Evolutionary conservation across 2,888 invertebrate genomes (phyloP), one percentile per base, ranked within the genome.

Genomic region (Trichopria drosophilae): DNA sequence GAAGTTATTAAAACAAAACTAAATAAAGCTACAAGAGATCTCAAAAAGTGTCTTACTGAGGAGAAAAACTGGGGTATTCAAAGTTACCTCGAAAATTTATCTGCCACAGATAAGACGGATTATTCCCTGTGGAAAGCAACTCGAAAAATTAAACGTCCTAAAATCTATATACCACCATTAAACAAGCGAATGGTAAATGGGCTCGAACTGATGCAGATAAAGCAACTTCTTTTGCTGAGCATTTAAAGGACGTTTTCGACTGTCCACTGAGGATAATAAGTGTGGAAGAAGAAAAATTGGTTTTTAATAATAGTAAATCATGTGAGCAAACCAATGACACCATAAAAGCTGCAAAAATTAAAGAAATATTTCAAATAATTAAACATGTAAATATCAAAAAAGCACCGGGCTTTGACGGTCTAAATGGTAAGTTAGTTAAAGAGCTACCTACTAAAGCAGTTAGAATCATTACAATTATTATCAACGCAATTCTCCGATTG

Each of bases 221-320:
- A 36, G 36, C 10, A 5, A 12, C 15, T 4, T 18, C 41, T 15
- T 9, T 24, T 15, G 24, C 19, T 12, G n/a, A 13, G 5, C 20
- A 36, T 15, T 19, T 36, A 10, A 12, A 10, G 6, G 5, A 18
- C n/a, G 36, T 36, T n/a, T 36, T 36, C 12, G 3, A 18, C 10
- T n/a, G n/a, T n/a, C 36, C 36, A 19, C 3, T 22, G 10, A 23
- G 22, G 20, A 36, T n/a, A n/a, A n/a, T n/a, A n/a, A n/a, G n/a
- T n/a, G n/a, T n/a, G n/a, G n/a, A n/a, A n/a, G 16, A 16, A 34
- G 34, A 34, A 34, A 34, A 34, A 13, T 19, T 34, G 7, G n/a
- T n/a, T n/a, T n/a, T n/a, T n/a, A n/a, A n/a, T n/a, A n/a, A n/a
- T n/a, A n/a, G n/a, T n/a, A n/a, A n/a, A n/a, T n/a, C n/a, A n/a